Evolutionary conservation across 2,113 vertebrate species (phyloP), one percentile per base, ranked within the genome.

Genomic region (Rhinogobius similis): DNA sequence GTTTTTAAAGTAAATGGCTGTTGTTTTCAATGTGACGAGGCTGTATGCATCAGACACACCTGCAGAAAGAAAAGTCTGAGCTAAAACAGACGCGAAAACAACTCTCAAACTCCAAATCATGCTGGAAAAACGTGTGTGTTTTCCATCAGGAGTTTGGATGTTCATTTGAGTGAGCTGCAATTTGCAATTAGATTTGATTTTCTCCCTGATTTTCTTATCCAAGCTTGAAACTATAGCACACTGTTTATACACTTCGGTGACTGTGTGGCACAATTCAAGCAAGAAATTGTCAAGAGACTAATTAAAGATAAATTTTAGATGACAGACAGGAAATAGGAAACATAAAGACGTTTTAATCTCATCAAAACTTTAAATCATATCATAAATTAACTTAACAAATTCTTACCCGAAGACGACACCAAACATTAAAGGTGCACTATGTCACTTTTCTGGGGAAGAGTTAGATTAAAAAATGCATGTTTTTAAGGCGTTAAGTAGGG

Each of bases 1-100:
- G 55, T 36, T 59, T 61, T 58, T 61, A 20, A n/a, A n/a, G n/a
- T 38, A n/a, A 36, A 36, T 61, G 58, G 58, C 56, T 36, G 56
- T 61, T n/a, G 27, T 61, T 61, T 61, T 61, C 18, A 5, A 11
- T n/a, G 56, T 61, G 56, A 61, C 56, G 32, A 61, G 58, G 58
- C 58, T 61, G 58, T 61, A 11, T 1, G 29, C 58, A 5, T 61
- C 10, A 20, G 10, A 36, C 12, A 29, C 29, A 61, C 27, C 5
- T 18, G 55, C 55, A 7, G 5, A 29, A 59, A 9, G 20, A 50
- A 21, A 41, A 1, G 10, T 10, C 38, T 39, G 38, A 46, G 18
- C 46, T 1, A 48, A 48, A 44, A 44, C 14, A 44, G 14, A 44
- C 6, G 48, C 48, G 10, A 10, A 21, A 11, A 50, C 9, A 41